Percentiles rank a stretch among this genome's conserved stretches.
phyloP scores from a whole-genome alignment of 2,888 invertebrate genomes.

The Myathropa florea region DNA sequence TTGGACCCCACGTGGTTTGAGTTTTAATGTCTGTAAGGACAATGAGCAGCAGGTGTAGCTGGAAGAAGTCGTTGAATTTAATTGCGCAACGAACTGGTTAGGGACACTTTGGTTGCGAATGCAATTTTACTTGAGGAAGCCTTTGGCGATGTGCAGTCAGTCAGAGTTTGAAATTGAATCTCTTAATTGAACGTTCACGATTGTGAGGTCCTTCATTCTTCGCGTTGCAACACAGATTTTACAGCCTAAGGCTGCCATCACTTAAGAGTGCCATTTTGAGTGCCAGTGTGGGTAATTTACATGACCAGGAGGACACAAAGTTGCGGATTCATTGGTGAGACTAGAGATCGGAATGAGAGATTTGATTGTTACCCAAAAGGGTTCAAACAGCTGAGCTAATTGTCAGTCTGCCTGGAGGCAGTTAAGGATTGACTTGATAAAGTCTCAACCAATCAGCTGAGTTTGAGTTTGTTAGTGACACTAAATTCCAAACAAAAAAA shows the following conservation, averaged over 20 bases:
- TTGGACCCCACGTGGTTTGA: slow-evolving; percentile 14
- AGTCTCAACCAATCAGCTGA: too few species aligned
- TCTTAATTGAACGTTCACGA: neutral
- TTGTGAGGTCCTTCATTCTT: neutral
- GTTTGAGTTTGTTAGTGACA: too few species aligned
- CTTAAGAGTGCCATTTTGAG: neutral
- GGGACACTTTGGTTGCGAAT: neutral
- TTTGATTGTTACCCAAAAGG: neutral
- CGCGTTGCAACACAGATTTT: neutral
- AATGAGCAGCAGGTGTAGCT: neutral
- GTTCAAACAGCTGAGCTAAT: too few species aligned
- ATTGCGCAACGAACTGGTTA: neutral
- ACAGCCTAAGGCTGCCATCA: neutral
- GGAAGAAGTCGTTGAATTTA: neutral
- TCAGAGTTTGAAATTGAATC: neutral
- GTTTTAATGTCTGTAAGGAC: neutral
- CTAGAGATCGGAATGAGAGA: neutral
- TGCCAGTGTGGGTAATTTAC: neutral
- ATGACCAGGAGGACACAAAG: neutral
- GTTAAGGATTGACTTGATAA: too few species aligned
- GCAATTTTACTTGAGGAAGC: neutral
- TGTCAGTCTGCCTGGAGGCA: too few species aligned
- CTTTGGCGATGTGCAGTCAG: neutral
- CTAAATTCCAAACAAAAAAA: too few species aligned
- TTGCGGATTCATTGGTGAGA: neutral